These are phyloP conservation scores for Palaemon carinicauda DNA, from an alignment of 1,140 invertebrate species.

Conservation along the genomic window DNA sequence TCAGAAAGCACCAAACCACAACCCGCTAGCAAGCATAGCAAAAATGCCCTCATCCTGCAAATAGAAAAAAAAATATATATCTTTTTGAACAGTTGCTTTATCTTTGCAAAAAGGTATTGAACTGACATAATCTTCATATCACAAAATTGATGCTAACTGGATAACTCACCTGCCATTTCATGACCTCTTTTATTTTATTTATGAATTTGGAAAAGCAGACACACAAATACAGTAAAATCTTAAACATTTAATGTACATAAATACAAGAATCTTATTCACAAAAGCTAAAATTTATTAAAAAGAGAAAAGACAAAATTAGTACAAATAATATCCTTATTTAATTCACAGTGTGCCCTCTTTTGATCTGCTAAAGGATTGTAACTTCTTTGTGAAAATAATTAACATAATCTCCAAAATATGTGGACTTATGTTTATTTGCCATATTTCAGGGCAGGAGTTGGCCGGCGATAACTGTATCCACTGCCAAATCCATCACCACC, in stretches of 20 bases:
- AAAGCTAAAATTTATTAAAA: not conserved
- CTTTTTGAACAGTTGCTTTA: not conserved
- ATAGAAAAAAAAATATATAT: not conserved
- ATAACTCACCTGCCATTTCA: no score
- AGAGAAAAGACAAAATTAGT: not conserved
- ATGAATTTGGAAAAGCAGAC: not conserved
- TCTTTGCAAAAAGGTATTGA: not conserved
- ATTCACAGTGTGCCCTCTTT: no score
- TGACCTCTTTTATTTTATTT: no score
- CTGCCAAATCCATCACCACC: not conserved
- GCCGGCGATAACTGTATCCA: not conserved
- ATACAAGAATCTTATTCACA: not conserved
- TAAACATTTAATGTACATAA: constrained; percentile 23
- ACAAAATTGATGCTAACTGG: not conserved
- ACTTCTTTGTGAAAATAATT: no score
- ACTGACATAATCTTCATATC: not conserved
- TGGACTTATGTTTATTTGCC: not conserved
- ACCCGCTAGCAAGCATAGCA: constrained; percentile 10
- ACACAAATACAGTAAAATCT: not conserved
- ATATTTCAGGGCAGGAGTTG: not conserved
- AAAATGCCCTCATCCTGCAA: constrained; percentile 27
- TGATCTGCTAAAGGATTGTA: no score
- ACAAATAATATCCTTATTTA: not conserved
- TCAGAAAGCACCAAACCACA: not conserved
- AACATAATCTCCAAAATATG: no score